Percentiles rank a stretch among this genome's conserved stretches.
These are phyloP conservation scores for Hybos culiciformis DNA, from an alignment of 2,888 invertebrate genomes.

Conservation along the genomic window DNA sequence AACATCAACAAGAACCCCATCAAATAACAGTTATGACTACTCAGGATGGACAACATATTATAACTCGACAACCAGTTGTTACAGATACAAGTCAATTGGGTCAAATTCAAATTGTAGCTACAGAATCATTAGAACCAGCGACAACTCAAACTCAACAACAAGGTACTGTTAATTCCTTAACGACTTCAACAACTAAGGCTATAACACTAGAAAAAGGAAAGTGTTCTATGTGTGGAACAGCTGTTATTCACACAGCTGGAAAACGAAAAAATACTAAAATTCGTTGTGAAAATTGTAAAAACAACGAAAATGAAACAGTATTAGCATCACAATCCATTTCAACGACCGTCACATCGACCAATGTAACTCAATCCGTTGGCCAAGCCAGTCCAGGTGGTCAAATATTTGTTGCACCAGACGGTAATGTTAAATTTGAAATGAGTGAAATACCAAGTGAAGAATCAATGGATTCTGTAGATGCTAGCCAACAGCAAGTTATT, in stretches of 20 bases:
- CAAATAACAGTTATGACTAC: constrained; percentile 45
- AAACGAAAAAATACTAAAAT: constrained; percentile 50
- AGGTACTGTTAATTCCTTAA: constrained; percentile 17
- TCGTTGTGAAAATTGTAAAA: constrained; percentile 47
- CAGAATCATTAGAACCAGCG: constrained; percentile 35
- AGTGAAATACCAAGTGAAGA: constrained; percentile 32
- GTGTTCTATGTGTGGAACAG: constrained; percentile 46
- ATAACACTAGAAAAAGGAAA: constrained; percentile 42
- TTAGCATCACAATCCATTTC: constrained; percentile 8
- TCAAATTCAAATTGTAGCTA: constrained; percentile 46
- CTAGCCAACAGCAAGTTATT: constrained; percentile 40
- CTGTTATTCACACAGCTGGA: constrained; percentile 37
- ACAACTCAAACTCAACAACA: constrained; percentile 16
- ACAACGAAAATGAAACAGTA: constrained; percentile 39
- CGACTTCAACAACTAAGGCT: constrained; percentile 37
- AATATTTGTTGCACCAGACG: constrained; percentile 53
- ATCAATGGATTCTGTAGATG: constrained; percentile 25
- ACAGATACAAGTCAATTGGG: constrained; percentile 36
- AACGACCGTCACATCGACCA: not conserved
- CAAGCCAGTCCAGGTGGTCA: constrained; percentile 37
- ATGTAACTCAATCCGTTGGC: not conserved
- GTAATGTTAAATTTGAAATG: constrained; percentile 46
- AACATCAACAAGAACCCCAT: constrained; percentile 21
- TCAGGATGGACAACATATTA: constrained; percentile 28
- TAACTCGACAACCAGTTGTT: constrained; percentile 34